Evolutionary conservation across 2,113 vertebrate genomes (phyloP).

Genomic region (Hydrochoerus hydrochaeris): DNA sequence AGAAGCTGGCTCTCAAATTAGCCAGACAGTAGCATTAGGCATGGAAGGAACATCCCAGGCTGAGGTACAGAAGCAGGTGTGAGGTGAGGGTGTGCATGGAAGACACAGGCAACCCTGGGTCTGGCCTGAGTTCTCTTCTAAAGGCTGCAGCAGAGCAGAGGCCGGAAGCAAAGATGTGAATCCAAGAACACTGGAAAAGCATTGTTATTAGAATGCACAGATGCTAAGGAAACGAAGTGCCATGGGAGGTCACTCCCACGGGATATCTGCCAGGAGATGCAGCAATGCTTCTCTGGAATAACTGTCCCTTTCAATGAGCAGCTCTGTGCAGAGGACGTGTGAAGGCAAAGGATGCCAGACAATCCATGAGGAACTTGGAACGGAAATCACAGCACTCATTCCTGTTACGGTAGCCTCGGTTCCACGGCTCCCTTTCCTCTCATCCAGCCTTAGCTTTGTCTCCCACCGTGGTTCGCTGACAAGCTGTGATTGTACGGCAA

Average conservation of each 20-base stretch:
- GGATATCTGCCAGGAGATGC: not conserved
- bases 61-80: rapidly evolving
- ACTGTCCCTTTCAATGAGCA: not conserved
- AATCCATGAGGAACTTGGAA: not conserved
- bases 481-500: rapidly evolving
- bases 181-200: not conserved
- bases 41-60: not conserved
- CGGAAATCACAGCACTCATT: too few relatives aligned
- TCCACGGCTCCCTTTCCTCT: rapidly evolving
- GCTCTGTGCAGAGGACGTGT: not conserved
- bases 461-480: not conserved
- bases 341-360: not conserved
- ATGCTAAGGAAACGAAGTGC: not conserved
- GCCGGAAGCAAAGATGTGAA: rapidly evolving
- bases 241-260: not conserved
- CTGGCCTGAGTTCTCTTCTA: not conserved
- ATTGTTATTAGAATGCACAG: not conserved
- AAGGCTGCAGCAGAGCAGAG: not conserved
- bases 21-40: too few relatives aligned
- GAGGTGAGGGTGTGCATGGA: not conserved
- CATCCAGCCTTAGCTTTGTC: rapidly evolving
- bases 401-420: rapidly evolving
- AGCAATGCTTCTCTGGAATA: not conserved
- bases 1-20: not conserved
- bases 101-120: not conserved